phyloP scores from a whole-genome alignment of 2,797 vertebrate genomes.

The Novumbra hubbsi region DNA sequence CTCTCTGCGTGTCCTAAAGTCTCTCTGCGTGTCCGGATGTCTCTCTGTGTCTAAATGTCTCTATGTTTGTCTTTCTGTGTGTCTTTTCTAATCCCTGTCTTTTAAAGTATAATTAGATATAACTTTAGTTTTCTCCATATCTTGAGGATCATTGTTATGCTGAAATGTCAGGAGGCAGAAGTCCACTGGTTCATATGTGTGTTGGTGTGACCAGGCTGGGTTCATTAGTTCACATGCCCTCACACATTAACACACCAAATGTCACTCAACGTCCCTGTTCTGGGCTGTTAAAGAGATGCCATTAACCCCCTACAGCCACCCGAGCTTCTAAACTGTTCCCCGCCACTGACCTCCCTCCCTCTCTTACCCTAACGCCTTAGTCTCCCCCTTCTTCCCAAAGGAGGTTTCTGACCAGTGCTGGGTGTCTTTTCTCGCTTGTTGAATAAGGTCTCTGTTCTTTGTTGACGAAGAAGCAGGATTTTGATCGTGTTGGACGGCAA shows the following conservation, averaged over 20 bases:
- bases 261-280: neutral
- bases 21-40: neutral
- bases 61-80: neutral
- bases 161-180: no score
- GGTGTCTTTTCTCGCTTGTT: neutral
- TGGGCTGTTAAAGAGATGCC: neutral
- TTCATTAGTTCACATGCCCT: no score
- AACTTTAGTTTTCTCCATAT: neutral
- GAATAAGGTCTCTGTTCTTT: neutral
- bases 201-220: neutral
- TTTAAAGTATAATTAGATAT: neutral
- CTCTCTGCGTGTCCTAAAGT: neutral
- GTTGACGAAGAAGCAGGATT: neutral
- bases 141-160: no score
- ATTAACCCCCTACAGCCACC: neutral
- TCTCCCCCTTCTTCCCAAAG: neutral
- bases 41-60: neutral
- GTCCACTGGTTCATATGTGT: neutral
- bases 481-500: neutral
- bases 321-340: no score
- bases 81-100: neutral
- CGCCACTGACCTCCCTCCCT: neutral
- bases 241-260: neutral
- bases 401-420: neutral
- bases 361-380: neutral